Conservation (phyloP, 2,888 invertebrate genomes). For the Helleia helle region DNA sequence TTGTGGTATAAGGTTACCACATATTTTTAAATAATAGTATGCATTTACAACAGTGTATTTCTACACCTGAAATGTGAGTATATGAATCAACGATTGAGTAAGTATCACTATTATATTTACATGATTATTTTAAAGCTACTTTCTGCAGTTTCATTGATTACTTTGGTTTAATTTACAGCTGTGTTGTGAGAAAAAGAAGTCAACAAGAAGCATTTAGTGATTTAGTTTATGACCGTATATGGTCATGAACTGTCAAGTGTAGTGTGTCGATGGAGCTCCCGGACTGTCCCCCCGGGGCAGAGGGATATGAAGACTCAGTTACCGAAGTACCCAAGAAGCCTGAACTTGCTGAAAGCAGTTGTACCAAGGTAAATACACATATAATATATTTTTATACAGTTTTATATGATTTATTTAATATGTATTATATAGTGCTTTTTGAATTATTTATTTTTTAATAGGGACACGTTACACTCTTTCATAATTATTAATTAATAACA, state of each 20-base stretch:
- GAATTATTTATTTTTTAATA: too few species aligned
- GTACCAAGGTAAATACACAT: conserved; percentile 63
- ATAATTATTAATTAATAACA: too few species aligned
- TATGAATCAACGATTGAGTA: conserved; percentile 16
- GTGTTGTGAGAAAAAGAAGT: conserved; percentile 18
- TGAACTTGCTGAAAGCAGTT: conserved; percentile 23
- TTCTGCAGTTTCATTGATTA: conserved; percentile 11
- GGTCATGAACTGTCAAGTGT: conserved; percentile 64
- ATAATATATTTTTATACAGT: neutral
- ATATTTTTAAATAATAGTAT: too few species aligned
- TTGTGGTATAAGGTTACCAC: too few species aligned
- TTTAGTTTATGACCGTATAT: conserved; percentile 46
- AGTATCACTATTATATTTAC: conserved; percentile 18
- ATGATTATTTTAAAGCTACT: conserved; percentile 6
- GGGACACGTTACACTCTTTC: too few species aligned
- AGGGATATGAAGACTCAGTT: conserved; percentile 62
- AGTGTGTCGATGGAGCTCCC: conserved; percentile 66
- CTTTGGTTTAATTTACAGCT: conserved; percentile 23
- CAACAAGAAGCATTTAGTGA: conserved; percentile 18
- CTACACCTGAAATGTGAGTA: conserved; percentile 4
- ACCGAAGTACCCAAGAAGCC: conserved; percentile 50
- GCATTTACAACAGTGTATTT: neutral
- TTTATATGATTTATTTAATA: too few species aligned
- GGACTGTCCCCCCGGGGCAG: conserved; percentile 64
- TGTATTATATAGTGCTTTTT: too few species aligned